Evolutionary conservation across 2,888 invertebrate genomes (phyloP).

Genomic region (Archips xylosteana): DNA sequence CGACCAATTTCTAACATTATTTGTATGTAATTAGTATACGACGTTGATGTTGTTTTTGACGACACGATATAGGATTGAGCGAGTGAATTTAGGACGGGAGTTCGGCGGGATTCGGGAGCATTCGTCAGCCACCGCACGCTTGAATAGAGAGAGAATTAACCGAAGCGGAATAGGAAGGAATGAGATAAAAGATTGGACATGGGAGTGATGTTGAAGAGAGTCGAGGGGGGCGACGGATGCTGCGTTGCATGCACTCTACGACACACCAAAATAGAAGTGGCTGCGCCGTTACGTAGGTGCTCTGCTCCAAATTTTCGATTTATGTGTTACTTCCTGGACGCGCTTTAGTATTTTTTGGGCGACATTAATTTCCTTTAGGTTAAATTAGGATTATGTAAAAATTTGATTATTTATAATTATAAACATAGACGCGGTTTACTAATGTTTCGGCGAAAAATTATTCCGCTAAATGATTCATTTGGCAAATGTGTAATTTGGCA

Average conservation of each 20-base stretch:
- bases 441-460: too few relatives aligned
- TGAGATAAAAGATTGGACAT: slow-evolving; percentile 53
- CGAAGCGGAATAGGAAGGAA: slow-evolving; percentile 53
- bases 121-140: slow-evolving; percentile 59
- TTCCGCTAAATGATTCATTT: too few relatives aligned
- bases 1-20: slow-evolving; percentile 28
- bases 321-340: slow-evolving; percentile 72
- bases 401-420: background rate
- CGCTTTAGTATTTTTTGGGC: slow-evolving; percentile 30
- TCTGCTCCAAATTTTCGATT: slow-evolving; percentile 73
- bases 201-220: slow-evolving; percentile 48
- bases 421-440: too few relatives aligned
- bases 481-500: too few relatives aligned
- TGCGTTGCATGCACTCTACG: slow-evolving; percentile 52
- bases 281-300: slow-evolving; percentile 61
- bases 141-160: slow-evolving; percentile 49
- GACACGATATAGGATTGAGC: slow-evolving; percentile 51
- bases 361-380: slow-evolving; percentile 32
- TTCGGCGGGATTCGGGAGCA: slow-evolving; percentile 65
- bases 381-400: slow-evolving; percentile 19
- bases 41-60: slow-evolving; percentile 55
- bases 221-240: slow-evolving; percentile 67
- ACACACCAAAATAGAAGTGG: slow-evolving; percentile 72
- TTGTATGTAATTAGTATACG: slow-evolving; percentile 52
- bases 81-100: slow-evolving; percentile 70